Conservation (phyloP, 1,140 invertebrate genomes). For the Bathynomus jamesi region DNA sequence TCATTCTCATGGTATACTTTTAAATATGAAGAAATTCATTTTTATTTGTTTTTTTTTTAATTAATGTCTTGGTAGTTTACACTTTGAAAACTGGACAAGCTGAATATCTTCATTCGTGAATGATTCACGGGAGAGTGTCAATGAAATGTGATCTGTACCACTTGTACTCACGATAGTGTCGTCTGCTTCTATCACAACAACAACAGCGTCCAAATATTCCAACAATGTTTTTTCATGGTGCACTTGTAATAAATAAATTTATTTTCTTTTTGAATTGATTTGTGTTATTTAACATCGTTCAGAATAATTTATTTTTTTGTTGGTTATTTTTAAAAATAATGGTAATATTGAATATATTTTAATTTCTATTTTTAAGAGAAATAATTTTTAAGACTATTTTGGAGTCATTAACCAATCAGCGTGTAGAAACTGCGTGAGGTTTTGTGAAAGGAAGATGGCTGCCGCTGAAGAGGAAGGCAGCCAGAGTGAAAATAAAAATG, state of each 20-base stretch:
- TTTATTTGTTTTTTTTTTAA: no score
- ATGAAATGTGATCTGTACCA: background rate
- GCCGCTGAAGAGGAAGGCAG: background rate
- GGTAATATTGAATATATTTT: no score
- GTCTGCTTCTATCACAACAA: background rate
- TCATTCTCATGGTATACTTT: no score
- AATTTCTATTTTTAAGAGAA: no score
- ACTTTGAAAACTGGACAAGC: background rate
- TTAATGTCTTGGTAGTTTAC: no score
- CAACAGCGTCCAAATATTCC: background rate
- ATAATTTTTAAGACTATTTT: constrained; percentile 2
- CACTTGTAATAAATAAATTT: background rate
- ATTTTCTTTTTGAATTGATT: no score
- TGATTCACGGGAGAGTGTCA: background rate
- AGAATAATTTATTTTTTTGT: no score
- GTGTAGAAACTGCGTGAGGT: background rate
- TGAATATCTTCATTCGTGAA: background rate
- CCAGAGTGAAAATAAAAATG: background rate
- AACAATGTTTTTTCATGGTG: background rate
- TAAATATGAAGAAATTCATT: no score
- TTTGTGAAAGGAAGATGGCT: background rate
- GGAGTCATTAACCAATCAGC: background rate
- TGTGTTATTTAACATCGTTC: no score
- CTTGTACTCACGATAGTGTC: constrained; percentile 1
- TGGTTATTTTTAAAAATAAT: no score